Conservation (phyloP, 2,113 vertebrate genomes). For the Trogon surrucura region DNA sequence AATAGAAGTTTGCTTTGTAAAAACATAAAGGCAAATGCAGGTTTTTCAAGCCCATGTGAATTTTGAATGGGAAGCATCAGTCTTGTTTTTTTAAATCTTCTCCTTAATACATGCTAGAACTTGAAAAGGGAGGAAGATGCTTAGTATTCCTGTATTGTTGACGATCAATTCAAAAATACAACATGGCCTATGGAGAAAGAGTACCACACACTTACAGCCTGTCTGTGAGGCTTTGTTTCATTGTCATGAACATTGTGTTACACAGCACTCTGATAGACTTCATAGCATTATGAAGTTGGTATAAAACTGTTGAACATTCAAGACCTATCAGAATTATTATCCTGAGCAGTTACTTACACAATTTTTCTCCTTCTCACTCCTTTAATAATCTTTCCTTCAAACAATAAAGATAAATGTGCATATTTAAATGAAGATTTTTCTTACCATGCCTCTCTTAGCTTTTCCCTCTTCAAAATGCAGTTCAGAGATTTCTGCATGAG, state of each 20-base stretch:
- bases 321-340: not conserved
- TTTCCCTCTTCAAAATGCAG: conserved; percentile 39
- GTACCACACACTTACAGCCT: not conserved
- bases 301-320: not conserved
- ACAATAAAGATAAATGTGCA: not conserved
- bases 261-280: not conserved
- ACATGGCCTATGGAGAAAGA: not conserved
- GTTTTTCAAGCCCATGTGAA: not conserved
- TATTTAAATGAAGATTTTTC: conserved; percentile 32
- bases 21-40: not conserved
- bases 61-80: not conserved
- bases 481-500: conserved; percentile 16
- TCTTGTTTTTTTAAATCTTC: not conserved
- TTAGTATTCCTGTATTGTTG: not conserved
- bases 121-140: not conserved
- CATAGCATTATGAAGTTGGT: not conserved
- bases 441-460: conserved; percentile 30
- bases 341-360: not conserved
- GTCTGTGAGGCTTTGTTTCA: not conserved
- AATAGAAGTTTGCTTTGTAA: not conserved
- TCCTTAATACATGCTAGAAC: not conserved
- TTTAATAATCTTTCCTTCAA: not conserved
- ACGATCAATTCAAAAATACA: not conserved
- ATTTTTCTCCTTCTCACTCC: not conserved
- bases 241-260: not conserved